phyloP scores from a whole-genome alignment of 2,888 invertebrate genomes.

The Neria commutata region DNA sequence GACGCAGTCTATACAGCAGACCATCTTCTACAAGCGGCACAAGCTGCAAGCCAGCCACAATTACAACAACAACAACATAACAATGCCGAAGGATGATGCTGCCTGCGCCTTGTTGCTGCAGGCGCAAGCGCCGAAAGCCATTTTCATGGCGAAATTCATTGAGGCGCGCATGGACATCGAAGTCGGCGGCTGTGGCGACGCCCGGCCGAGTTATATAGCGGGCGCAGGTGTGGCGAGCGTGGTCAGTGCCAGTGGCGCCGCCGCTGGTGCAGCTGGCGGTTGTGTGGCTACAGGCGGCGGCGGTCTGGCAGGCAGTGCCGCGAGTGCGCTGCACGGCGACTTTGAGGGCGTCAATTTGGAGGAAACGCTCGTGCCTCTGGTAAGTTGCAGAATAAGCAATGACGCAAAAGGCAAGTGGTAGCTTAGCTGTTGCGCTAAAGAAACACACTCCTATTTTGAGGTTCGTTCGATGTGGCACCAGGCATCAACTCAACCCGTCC shows the following conservation, averaged over 20 bases:
- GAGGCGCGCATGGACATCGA: constrained; percentile 56
- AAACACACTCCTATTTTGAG: no score
- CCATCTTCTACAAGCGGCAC: constrained; percentile 57
- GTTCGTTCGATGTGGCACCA: no score
- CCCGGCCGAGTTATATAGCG: constrained; percentile 19
- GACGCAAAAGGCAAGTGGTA: no score
- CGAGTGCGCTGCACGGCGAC: constrained; percentile 9
- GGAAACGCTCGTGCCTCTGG: constrained; percentile 27
- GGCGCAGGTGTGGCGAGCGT: constrained; percentile 6
- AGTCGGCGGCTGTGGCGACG: constrained; percentile 27
- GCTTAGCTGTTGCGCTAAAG: no score
- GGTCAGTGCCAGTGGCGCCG: constrained; percentile 1
- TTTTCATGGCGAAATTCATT: constrained; percentile 61
- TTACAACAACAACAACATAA: not conserved
- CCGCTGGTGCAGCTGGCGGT: not conserved
- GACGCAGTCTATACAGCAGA: constrained; percentile 58
- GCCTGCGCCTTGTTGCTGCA: constrained; percentile 27
- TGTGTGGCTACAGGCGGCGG: not conserved
- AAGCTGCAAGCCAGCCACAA: constrained; percentile 28
- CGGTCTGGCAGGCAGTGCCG: not conserved
- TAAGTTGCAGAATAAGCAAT: constrained; percentile 19
- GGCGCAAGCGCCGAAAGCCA: constrained; percentile 47
- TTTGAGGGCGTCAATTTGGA: constrained; percentile 25
- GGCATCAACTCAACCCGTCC: no score
- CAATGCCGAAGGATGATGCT: not conserved